A percentile compares a stretch with the other conserved stretches of the same genome.
Conservation (phyloP, 1,140 invertebrate species). For the Nephila pilipes region DNA sequence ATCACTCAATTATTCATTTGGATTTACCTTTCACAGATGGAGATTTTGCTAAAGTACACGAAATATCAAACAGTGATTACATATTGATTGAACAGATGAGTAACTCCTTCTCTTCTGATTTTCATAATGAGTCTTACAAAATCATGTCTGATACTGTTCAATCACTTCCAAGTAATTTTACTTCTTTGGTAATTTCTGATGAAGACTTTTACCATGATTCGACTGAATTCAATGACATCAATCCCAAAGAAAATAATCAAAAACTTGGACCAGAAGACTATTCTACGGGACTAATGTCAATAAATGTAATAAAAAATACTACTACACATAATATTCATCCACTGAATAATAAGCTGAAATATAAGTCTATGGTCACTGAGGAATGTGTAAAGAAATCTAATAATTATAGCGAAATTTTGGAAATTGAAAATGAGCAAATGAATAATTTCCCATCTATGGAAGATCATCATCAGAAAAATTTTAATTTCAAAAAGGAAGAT, state of each 20-base stretch:
- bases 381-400: not conserved
- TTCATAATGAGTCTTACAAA: not conserved
- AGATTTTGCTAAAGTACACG: not conserved
- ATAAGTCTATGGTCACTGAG: not conserved
- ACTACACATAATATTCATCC: not conserved
- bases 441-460: too few species aligned
- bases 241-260: not conserved
- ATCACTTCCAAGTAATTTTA: not conserved
- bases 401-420: not conserved
- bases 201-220: not conserved
- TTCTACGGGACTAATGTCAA: not conserved
- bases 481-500: too few species aligned
- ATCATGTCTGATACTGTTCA: not conserved
- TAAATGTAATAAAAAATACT: not conserved
- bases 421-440: too few species aligned
- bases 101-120: not conserved
- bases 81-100: not conserved
- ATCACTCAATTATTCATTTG: not conserved
- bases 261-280: not conserved
- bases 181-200: not conserved
- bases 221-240: too few species aligned
- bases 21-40: not conserved
- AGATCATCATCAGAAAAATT: too few species aligned
- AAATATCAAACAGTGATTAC: not conserved
- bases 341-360: not conserved